Evolutionary conservation across 2,797 vertebrate species (phyloP), one percentile per base, ranked within the genome.

Genomic region (Semotilus atromaculatus): DNA sequence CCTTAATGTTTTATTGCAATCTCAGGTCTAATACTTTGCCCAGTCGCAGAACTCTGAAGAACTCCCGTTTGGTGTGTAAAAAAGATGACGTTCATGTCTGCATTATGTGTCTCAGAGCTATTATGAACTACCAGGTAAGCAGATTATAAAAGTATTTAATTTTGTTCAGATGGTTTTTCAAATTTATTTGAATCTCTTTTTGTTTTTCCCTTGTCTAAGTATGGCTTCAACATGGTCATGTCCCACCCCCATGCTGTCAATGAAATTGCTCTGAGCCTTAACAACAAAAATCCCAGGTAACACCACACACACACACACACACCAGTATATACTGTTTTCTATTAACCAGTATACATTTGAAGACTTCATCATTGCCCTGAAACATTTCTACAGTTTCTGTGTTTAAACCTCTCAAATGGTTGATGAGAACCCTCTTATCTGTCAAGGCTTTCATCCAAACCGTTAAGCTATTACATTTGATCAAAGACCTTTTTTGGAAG

Each of bases 221-320:
- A 99, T 0, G 98, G 98, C 19, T 99, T 99, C 95, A 99, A 99
- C 91, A 98, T 99, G 98, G 98, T 99, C 55, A 99, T 99, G 98
- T 98, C 98, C 0, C 98, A 99, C 51, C 97, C 97, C 0, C 97
- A 99, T 8, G 98, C 97, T 1, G 98, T 99, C 70, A 99, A 99
- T 4, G 98, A 99, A 91, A 99, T 99, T 64, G 97, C 98, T 70
- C 95, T 99, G 19, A 99, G 98, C 62, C 90, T 99, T 74, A 99
- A 99, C 95, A 99, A 98, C 95, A 97, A 97, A 90, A 99, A 98
- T 87, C 97, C 97, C 88, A 97, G 98, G 98, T 99, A 92, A 94
- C 92, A 73, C 29, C 23, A 29, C 10, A 58, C 70, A 21, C 14
- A 45, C 66, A 55, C 45, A 45, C 55, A 31, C 23, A 16, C 21